Base-by-base conservation (phyloP, 2,888 invertebrate genomes). In the Limnephilus marmoratus region DNA sequence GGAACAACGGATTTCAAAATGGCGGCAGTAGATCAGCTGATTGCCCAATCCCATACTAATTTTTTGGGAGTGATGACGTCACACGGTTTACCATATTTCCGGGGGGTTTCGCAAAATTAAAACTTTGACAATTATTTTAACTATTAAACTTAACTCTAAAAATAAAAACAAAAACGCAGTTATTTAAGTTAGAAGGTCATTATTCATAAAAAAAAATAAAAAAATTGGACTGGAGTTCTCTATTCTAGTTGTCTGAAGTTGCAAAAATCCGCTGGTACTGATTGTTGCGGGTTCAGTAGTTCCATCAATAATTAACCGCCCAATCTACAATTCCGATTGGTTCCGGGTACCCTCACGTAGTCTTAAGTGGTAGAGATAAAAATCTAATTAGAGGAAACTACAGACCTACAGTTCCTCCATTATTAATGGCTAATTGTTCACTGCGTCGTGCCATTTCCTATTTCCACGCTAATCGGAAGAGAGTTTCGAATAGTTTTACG, bases 361-460 rank as follows among this genome's bases (percentile, higher is more conserved):
- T 37, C 88, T 37, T 37, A n/a, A 31, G 88, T 80, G 80, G 24
- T 3, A 31, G 24, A 89, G 81, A 89, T 89, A 89, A 80, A 89
- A 89, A 89, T 89, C 80, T 89, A 89, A 88, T 89, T 89, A 89
- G 37, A 24, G 88, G 80, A 89, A 87, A 89, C 80, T 37, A 9
- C 37, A 81, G 88, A 89, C 37, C 37, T 34, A 81, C 34, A 13
- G 68, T 53, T 45, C 37, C 7, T 80, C 88, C 81, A 80, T 81
- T 80, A 89, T 81, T 89, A 34, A 37, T 80, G 34, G 88, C 37
- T 89, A 89, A 89, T 89, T 89, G 88, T 89, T 80, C 34, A 24
- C 88, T 34, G 18, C 37, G 85, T 68, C 24, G 24, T n/a, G 68
- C 24, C n/a, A 68, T 68, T 68, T 68, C 68, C 68, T 7, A 24